These are phyloP conservation scores for Agrotis clavis DNA, from an alignment of 2,888 invertebrate genomes.

Conservation along the genomic window DNA sequence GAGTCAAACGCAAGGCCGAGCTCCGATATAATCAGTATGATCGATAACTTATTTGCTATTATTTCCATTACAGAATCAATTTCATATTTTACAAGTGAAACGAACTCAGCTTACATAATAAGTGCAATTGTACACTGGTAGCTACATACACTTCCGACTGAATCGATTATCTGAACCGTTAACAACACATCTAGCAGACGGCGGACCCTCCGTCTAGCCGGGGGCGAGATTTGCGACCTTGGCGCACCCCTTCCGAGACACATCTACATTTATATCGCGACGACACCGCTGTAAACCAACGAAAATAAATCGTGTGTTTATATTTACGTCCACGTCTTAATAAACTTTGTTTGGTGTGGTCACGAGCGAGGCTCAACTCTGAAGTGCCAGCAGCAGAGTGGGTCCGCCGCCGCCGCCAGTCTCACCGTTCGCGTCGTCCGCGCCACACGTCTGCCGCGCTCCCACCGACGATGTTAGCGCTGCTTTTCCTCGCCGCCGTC, in stretches of 20 bases:
- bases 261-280: conserved; percentile 35
- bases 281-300: conserved; percentile 16
- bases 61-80: conserved; percentile 43
- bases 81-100: conserved; percentile 55
- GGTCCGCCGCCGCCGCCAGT: conserved; percentile 79
- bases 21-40: conserved; percentile 8
- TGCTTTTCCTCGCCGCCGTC: conserved; percentile 78
- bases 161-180: conserved; percentile 73
- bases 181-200: conserved; percentile 67
- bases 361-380: conserved; percentile 73
- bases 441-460: conserved; percentile 78
- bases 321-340: conserved; percentile 61
- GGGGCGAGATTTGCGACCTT: conserved; percentile 83
- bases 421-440: conserved; percentile 80
- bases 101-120: conserved; percentile 32
- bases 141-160: conserved; percentile 46
- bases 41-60: conserved; percentile 24
- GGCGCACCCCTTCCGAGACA: conserved; percentile 70
- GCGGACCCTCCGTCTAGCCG: conserved; percentile 83
- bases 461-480: conserved; percentile 77
- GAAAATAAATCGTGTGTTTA: conserved; percentile 60
- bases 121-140: conserved; percentile 19
- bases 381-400: conserved; percentile 66
- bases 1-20: conserved; percentile 36
- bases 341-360: conserved; percentile 70